Evolutionary conservation across 2,797 vertebrate genomes (phyloP).

Genomic region (Gymnocypris eckloni): DNA sequence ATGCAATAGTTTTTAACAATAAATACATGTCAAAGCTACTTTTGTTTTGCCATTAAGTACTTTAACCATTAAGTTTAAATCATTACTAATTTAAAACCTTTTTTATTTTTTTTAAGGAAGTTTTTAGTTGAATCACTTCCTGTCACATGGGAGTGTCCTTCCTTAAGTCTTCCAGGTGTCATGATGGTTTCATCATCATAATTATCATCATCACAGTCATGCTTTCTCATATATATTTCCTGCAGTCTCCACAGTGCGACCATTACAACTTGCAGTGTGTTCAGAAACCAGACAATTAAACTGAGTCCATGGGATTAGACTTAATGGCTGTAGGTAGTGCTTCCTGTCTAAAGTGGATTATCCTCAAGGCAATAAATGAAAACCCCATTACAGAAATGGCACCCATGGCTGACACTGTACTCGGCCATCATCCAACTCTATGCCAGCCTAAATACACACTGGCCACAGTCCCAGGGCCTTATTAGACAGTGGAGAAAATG

Average conservation of each 20-base stretch:
- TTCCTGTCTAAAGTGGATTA: slow-evolving; percentile 64
- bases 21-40: background rate
- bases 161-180: background rate
- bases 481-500: slow-evolving; percentile 45
- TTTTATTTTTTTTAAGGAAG: background rate
- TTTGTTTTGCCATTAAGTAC: background rate
- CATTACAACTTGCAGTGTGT: slow-evolving; percentile 32
- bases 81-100: background rate
- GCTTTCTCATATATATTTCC: slow-evolving; percentile 23
- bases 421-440: slow-evolving; percentile 43
- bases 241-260: background rate
- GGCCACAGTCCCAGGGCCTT: slow-evolving; percentile 37
- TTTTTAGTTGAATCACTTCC: background rate
- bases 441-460: slow-evolving; percentile 30
- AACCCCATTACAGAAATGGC: slow-evolving; percentile 54
- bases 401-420: slow-evolving; percentile 47
- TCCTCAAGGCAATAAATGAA: slow-evolving; percentile 56
- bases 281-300: slow-evolving; percentile 52
- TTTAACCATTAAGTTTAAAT: background rate
- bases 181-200: slow-evolving; percentile 19
- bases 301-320: slow-evolving; percentile 56
- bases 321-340: slow-evolving; percentile 55
- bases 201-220: slow-evolving; percentile 14
- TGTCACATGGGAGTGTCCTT: background rate
- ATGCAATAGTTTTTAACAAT: background rate